Percentiles rank a stretch among this genome's conserved stretches.
Conservation (phyloP, 2,113 vertebrate genomes). For the Coryphaenoides rupestris region DNA sequence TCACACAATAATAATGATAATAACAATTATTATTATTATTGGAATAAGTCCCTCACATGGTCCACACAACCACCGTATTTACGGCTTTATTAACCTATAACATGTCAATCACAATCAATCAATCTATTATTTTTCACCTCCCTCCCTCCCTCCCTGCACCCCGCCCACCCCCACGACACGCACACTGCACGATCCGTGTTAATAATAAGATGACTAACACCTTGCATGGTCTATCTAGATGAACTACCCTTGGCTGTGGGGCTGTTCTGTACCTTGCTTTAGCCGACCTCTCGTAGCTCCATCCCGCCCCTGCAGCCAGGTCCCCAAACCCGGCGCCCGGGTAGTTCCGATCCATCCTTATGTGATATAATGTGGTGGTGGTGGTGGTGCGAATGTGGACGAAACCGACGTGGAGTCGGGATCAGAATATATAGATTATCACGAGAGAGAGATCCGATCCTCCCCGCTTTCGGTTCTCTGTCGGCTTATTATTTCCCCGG, state of each 20-base stretch:
- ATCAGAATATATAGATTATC: constrained; percentile 28
- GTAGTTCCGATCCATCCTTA: constrained; percentile 96
- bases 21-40: too few relatives aligned
- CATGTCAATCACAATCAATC: constrained; percentile 74
- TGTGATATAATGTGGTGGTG: constrained; percentile 28
- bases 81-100: constrained; percentile 65
- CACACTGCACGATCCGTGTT: constrained; percentile 48
- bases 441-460: constrained; percentile 50
- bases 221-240: not conserved
- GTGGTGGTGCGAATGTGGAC: constrained; percentile 37
- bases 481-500: constrained; percentile 63
- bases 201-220: not conserved
- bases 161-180: constrained; percentile 69
- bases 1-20: constrained; percentile 64
- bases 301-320: constrained; percentile 92
- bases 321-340: constrained; percentile 91
- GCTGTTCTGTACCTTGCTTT: constrained; percentile 84
- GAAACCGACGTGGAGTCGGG: constrained; percentile 64
- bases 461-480: constrained; percentile 62
- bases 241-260: constrained; percentile 36
- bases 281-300: constrained; percentile 93
- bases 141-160: constrained; percentile 64
- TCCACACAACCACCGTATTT: constrained; percentile 39
- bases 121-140: constrained; percentile 4
- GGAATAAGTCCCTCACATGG: constrained; percentile 68